A percentile compares a stretch with the other conserved stretches of the same genome.
These are phyloP conservation scores for Otocyon megalotis DNA, from an alignment of 2,113 vertebrate species.

Conservation along the genomic window DNA sequence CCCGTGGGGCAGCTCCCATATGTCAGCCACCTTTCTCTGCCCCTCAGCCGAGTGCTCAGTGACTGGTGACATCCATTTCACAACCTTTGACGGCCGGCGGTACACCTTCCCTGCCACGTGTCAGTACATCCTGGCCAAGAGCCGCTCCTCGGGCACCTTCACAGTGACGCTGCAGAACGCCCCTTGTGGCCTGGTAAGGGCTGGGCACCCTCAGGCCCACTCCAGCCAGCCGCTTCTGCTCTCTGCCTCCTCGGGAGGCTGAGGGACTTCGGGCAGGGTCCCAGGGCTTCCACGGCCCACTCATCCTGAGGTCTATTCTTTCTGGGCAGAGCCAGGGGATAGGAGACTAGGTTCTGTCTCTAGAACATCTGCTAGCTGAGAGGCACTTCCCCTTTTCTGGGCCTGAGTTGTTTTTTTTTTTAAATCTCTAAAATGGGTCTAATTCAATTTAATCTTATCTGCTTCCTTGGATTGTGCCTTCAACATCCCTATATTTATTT, in stretches of 20 bases:
- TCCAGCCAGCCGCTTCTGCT: not conserved
- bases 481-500: not conserved
- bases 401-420: not conserved
- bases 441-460: slow-evolving; percentile 9
- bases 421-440: not conserved
- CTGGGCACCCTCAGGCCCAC: not conserved
- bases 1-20: not conserved
- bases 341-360: not conserved
- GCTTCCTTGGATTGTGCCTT: not conserved
- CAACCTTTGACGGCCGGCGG: slow-evolving; percentile 94
- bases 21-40: slow-evolving; percentile 17
- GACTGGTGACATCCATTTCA: slow-evolving; percentile 95
- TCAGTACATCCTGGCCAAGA: slow-evolving; percentile 96
- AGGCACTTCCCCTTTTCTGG: not conserved
- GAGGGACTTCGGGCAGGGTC: not conserved
- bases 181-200: slow-evolving; percentile 93
- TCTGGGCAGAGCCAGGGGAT: not conserved
- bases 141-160: slow-evolving; percentile 91
- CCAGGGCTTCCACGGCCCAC: not conserved
- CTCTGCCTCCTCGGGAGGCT: not conserved
- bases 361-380: not conserved
- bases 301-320: not conserved
- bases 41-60: slow-evolving; percentile 95
- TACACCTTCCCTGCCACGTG: slow-evolving; percentile 95
- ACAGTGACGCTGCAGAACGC: slow-evolving; percentile 94